These are phyloP conservation scores for Pocillopora meandrina DNA, from an alignment of 92 coral and sea anemone genomes.

Conservation along the genomic window DNA sequence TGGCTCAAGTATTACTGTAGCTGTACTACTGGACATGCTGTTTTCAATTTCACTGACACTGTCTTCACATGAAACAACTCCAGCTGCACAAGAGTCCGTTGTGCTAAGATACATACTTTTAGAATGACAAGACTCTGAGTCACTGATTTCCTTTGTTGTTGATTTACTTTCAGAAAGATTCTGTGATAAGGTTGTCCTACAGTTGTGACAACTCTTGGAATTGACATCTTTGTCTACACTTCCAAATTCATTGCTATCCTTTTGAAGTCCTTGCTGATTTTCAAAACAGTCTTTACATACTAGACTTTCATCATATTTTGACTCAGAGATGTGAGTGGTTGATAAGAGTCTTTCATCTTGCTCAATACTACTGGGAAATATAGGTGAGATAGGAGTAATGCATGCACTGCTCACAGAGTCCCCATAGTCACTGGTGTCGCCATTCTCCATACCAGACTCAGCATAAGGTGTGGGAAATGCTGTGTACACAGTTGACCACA, in stretches of 20 bases:
- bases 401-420: constrained; percentile 54
- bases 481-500: constrained; percentile 90
- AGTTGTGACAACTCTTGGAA: constrained; percentile 49
- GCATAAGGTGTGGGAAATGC: constrained; percentile 66
- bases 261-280: constrained; percentile 21
- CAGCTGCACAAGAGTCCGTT: constrained; percentile 29
- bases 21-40: constrained; percentile 84
- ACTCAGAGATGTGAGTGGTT: constrained; percentile 29
- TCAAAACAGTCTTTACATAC: constrained; percentile 49
- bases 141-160: constrained; percentile 1
- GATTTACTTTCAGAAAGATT: neutral
- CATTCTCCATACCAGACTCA: constrained; percentile 48
- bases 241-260: constrained; percentile 14
- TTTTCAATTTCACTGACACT: constrained; percentile 47
- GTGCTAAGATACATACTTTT: constrained; percentile 51
- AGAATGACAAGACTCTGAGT: constrained; percentile 20
- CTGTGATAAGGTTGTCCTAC: constrained; percentile 35
- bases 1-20: constrained; percentile 74
- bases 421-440: constrained; percentile 36
- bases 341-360: constrained; percentile 23
- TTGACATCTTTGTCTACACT: constrained; percentile 40
- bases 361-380: constrained; percentile 47
- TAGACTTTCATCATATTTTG: constrained; percentile 81
- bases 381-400: constrained; percentile 46
- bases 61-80: constrained; percentile 52